Evolutionary conservation across 2,797 vertebrate genomes (phyloP).

Genomic region (Eospalax fontanierii): DNA sequence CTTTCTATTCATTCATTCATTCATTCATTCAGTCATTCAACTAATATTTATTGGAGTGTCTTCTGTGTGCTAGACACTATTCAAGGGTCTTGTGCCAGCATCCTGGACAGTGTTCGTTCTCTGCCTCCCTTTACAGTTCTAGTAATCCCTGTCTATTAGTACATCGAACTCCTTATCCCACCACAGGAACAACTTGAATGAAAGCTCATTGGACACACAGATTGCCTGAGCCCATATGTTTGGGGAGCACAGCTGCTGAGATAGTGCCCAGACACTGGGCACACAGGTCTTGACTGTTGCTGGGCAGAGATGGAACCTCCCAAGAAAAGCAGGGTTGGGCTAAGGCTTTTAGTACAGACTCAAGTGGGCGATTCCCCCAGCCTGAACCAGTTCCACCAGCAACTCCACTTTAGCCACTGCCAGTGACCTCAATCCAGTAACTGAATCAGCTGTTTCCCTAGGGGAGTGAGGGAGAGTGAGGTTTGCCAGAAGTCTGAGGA

Average conservation of each 20-base stretch:
- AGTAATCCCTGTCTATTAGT: background rate
- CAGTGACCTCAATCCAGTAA: constrained; percentile 84
- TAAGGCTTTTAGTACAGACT: constrained; percentile 71
- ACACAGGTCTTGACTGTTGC: background rate
- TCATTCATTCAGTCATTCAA: constrained; percentile 23
- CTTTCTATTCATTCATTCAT: constrained; percentile 47
- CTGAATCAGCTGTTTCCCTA: constrained; percentile 82
- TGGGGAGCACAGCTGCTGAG: background rate
- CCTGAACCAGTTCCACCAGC: constrained; percentile 85
- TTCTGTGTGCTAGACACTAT: background rate
- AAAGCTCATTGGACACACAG: background rate
- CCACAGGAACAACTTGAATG: background rate
- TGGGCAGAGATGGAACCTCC: constrained; percentile 58
- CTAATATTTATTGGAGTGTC: background rate
- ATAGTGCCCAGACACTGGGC: background rate
- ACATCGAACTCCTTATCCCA: background rate
- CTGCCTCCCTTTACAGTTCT: background rate
- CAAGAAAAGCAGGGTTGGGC: constrained; percentile 74
- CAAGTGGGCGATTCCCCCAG: constrained; percentile 76
- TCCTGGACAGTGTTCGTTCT: background rate
- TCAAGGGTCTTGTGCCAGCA: background rate
- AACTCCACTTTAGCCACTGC: constrained; percentile 73
- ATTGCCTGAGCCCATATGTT: background rate
- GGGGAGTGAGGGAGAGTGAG: constrained; percentile 4
- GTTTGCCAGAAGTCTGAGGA: background rate